Evolutionary conservation across 2,888 invertebrate genomes (phyloP).

Genomic region (Exocentrus adspersus): DNA sequence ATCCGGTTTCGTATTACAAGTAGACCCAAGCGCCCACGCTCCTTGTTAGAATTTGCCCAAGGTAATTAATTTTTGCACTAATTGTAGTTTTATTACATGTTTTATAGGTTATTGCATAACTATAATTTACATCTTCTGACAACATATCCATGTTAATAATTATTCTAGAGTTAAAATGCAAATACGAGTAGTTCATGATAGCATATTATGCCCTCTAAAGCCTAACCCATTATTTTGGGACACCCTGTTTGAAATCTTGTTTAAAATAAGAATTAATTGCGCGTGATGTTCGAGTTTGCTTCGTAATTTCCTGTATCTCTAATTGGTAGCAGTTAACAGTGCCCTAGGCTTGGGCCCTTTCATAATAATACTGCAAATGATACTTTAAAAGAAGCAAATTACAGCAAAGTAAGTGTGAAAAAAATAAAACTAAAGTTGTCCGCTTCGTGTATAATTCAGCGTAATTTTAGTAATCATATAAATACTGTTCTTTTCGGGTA

Average conservation of each 20-base stretch:
- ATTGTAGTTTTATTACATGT: slow-evolving; percentile 2
- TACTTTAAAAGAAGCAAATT: neutral
- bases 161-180: too few relatives aligned
- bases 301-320: too few relatives aligned
- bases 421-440: neutral
- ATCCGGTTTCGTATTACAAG: slow-evolving; percentile 9
- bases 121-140: slow-evolving; percentile 10
- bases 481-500: neutral
- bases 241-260: too few relatives aligned
- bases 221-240: too few relatives aligned
- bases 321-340: too few relatives aligned
- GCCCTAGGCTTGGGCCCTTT: too few relatives aligned
- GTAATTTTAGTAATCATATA: neutral
- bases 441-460: neutral
- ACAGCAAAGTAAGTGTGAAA: too few relatives aligned
- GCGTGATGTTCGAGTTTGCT: too few relatives aligned
- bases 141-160: slow-evolving; percentile 1
- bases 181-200: too few relatives aligned
- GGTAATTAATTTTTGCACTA: slow-evolving; percentile 20
- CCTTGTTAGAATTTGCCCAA: neutral
- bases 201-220: too few relatives aligned
- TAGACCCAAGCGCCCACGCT: slow-evolving; percentile 2
- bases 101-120: slow-evolving; percentile 15
- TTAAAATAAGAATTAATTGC: too few relatives aligned
- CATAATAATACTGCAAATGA: too few relatives aligned